Base-by-base conservation (phyloP, 2,113 vertebrate species). In the Acanthisitta chloris region DNA sequence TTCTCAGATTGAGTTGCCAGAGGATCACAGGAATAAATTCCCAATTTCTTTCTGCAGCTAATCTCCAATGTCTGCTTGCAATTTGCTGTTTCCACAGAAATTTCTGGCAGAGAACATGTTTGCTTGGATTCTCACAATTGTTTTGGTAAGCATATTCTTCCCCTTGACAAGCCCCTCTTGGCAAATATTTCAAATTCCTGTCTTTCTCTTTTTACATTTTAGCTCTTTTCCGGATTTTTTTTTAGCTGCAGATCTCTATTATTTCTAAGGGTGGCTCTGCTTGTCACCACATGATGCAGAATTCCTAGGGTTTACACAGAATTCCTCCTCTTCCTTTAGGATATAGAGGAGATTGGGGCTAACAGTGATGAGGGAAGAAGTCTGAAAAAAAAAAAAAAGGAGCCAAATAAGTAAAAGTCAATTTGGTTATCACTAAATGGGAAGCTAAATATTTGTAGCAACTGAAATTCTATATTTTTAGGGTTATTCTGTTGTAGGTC, bases 131-230 rank as follows among this genome's bases (percentile, higher is more conserved):
- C 85, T 95, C 79, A 45, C 90, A 36, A 67, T 84, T 90, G 82
- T 96, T 94, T 92, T 93, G 94, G 92, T 88, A 86, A 94, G 92
- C 74, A 65, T 91, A 38, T 90, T 77, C 88, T 86, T 83, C 81
- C 87, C 93, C 90, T 69, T 85, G 87, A 92, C 88, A 96, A 92
- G 92, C 86, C 90, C 17, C 90, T 92, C 58, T 82, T 94, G 78
- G 93, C 94, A 96, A 94, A 88, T 92, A 95, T 84, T 90, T 86
- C 28, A 59, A 71, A 97, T 94, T 91, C 95, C 59, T 91, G 49
- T 46, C 51, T 84, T 84, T 94, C 52, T 92, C 86, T 66, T 85
- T 48, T 73, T 40, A 38, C 40, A 43, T 90, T 92, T 93, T 51
- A 64, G 29, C 9, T 83, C 86, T 89, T 58, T 48, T 90, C 43